phyloP scores from a whole-genome alignment of 2,888 invertebrate genomes.

The Dysmachus trigonus region DNA sequence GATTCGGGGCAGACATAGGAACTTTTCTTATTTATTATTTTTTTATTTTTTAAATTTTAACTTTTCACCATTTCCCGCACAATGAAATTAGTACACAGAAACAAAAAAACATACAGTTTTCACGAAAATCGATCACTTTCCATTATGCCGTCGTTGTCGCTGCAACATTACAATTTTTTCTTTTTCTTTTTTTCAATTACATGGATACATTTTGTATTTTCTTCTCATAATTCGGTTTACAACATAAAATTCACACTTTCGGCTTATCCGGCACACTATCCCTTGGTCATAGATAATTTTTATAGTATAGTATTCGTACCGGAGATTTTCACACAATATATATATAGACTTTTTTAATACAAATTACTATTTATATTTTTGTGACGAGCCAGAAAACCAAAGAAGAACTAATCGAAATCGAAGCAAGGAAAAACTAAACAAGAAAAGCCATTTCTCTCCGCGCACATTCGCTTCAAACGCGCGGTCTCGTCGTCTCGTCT shows the following conservation, averaged over 20 bases:
- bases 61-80: constrained; percentile 24
- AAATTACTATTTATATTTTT: constrained; percentile 13
- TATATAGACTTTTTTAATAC: too few relatives aligned
- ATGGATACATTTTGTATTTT: neutral
- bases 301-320: neutral
- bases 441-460: constrained; percentile 40
- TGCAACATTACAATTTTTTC: constrained; percentile 10
- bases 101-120: too few relatives aligned
- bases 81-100: constrained; percentile 9
- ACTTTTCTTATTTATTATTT: neutral
- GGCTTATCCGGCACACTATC: neutral
- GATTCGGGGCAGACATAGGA: constrained; percentile 30
- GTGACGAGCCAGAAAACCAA: constrained; percentile 11
- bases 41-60: neutral
- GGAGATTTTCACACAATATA: constrained; percentile 24
- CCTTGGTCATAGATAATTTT: neutral
- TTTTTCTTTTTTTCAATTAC: too few relatives aligned
- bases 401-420: constrained; percentile 33
- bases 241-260: neutral
- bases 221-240: too few relatives aligned
- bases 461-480: constrained; percentile 22
- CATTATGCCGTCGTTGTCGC: neutral
- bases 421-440: constrained; percentile 40
- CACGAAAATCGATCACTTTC: constrained; percentile 30
- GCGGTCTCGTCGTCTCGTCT: neutral